phyloP scores from a whole-genome alignment of 2,797 vertebrate genomes.

The Acanthurus leucopareius region DNA sequence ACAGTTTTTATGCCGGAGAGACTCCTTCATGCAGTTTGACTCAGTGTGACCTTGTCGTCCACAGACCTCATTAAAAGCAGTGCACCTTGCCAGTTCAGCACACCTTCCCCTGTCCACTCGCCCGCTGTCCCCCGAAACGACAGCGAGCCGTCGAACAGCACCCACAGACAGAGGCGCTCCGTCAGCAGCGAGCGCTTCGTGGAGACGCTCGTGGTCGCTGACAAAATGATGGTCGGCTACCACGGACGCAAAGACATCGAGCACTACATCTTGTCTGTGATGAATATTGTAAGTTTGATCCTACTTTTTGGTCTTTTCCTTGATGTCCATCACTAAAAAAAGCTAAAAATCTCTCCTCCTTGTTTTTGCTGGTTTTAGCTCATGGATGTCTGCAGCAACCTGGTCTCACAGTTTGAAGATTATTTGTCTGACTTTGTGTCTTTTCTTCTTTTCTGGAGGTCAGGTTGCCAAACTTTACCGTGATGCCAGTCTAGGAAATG shows the following conservation, averaged over 20 bases:
- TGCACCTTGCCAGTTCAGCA: conserved; percentile 85
- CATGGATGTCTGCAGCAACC: background rate
- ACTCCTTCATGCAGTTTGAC: background rate
- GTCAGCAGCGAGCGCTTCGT: conserved; percentile 97
- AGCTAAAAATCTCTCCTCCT: background rate
- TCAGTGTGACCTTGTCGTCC: conserved; percentile 58
- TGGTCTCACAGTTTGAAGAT: background rate
- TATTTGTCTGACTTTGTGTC: conserved; percentile 99
- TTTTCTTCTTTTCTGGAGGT: conserved; percentile 99
- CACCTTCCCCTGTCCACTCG: conserved; percentile 69
- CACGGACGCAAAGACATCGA: conserved; percentile 99
- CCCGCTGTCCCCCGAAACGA: conserved; percentile 68
- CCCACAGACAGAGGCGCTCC: conserved; percentile 90
- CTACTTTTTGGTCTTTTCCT: conserved; percentile 74
- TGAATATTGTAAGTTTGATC: conserved; percentile 99
- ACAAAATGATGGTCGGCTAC: conserved; percentile 99
- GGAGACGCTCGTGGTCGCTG: conserved; percentile 97
- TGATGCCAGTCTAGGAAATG: conserved; percentile 99
- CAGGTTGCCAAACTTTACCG: conserved; percentile 99
- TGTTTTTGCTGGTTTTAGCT: background rate
- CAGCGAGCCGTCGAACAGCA: conserved; percentile 73
- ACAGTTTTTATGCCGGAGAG: background rate
- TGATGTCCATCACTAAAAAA: too few species aligned
- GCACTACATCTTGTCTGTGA: conserved; percentile 98
- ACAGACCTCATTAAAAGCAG: conserved; percentile 87